Base-by-base conservation (phyloP, 2,797 vertebrate genomes). In the Limnodromus scolopaceus region DNA sequence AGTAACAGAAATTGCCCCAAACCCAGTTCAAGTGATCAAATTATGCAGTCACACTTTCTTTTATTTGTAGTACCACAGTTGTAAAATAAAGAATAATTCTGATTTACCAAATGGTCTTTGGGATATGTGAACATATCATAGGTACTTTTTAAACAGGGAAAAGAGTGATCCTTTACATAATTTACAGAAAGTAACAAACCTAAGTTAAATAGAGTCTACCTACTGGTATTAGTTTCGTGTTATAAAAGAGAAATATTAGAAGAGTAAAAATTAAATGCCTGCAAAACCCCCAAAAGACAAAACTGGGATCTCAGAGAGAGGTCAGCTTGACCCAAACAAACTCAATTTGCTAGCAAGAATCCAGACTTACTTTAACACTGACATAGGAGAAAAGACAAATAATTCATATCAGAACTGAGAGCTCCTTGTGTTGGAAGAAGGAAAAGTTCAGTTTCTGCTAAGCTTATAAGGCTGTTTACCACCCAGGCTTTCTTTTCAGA, bases 301-400 rank as follows among this genome's bases (percentile, higher is more conserved):
- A 79, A 79, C 39, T 91, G 36, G 6, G 27, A 93, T 94, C 65
- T 91, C 46, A 84, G 23, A 92, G 2, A 22, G 53, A 95, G 96
- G 96, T 96, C 96, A 96, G 48, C 43, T 60, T 96, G 96, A 97
- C 96, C 94, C 46, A 82, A 95, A 87, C 58, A 76, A 55, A 71
- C 41, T 49, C 39, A 11, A 46, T 74, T 51, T 79, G 58, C 66
- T 38, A 88, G 74, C 55, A 93, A 89, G 85, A 92, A 84, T 74
- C 63, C 90, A 82, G 80, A 89, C 60, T 66, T 41, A 68, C 32
- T 87, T 61, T 24, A 82, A 86, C 36, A 66, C 17, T 84, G 58
- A 89, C 0, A 0, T 3, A 82, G 12, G 34, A 84, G 36, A 87
- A 90, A 91, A 88, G 55, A 72, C 76, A 95, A 95, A 80, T 85